Conservation (phyloP, 2,888 invertebrate species). For the Copidosoma aretas region DNA sequence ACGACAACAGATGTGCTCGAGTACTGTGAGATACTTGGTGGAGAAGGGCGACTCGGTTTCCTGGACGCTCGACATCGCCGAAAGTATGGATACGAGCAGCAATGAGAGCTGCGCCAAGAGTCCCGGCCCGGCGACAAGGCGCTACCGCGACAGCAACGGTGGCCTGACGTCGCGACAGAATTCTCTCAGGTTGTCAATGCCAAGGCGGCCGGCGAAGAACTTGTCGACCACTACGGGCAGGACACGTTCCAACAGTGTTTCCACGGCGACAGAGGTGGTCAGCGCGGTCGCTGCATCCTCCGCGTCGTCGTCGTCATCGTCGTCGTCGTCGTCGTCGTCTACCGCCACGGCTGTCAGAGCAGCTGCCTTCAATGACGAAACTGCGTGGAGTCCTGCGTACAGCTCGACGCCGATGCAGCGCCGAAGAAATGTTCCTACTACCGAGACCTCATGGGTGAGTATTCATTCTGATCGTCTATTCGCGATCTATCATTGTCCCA, state of each 20-base stretch:
- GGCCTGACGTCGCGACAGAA: conserved; percentile 50
- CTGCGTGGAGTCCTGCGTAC: conserved; percentile 52
- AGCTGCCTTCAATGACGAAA: conserved; percentile 31
- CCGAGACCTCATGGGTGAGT: conserved; percentile 45
- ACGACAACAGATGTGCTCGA: conserved; percentile 57
- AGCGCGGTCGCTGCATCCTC: background rate
- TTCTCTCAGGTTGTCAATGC: conserved; percentile 51
- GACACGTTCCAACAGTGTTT: conserved; percentile 57
- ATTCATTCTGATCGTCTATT: no score
- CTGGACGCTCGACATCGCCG: conserved; percentile 82
- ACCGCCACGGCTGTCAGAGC: conserved; percentile 17
- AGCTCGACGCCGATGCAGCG: conserved; percentile 54
- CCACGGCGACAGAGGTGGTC: conserved; percentile 43
- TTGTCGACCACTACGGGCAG: conserved; percentile 38
- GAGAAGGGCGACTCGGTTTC: conserved; percentile 87
- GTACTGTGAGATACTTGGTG: conserved; percentile 78
- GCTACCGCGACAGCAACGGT: conserved; percentile 19
- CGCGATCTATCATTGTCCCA: no score
- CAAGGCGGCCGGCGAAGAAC: conserved; percentile 45
- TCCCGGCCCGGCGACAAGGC: conserved; percentile 8
- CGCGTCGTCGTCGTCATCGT: background rate
- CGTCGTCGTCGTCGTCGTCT: background rate
- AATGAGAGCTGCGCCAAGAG: conserved; percentile 32
- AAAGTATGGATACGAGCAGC: conserved; percentile 41
- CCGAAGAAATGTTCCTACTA: conserved; percentile 44